These are phyloP conservation scores for Drosophila subquinaria DNA, from an alignment of 2,888 invertebrate genomes.

Conservation along the genomic window DNA sequence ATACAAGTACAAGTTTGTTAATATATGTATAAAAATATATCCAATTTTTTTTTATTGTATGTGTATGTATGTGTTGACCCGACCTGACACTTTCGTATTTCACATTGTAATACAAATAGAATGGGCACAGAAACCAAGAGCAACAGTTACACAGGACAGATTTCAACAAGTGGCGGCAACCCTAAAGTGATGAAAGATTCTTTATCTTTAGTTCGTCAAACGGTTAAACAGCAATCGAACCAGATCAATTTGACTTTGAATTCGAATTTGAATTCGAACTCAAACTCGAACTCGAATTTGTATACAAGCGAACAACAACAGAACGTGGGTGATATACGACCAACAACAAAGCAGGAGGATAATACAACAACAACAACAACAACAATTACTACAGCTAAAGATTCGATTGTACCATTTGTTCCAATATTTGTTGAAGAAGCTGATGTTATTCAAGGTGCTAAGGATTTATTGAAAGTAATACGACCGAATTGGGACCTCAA, in stretches of 20 bases:
- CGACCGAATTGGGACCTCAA: constrained; percentile 90
- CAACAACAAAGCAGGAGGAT: constrained; percentile 41
- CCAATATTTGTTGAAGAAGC: constrained; percentile 89
- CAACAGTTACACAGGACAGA: constrained; percentile 82
- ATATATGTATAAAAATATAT: too few species aligned
- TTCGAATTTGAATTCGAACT: constrained; percentile 38
- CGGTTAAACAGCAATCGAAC: constrained; percentile 62
- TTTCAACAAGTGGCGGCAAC: constrained; percentile 77
- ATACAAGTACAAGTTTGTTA: too few species aligned
- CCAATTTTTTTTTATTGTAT: constrained; percentile 24
- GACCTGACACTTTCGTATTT: constrained; percentile 78
- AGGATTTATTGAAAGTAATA: constrained; percentile 89
- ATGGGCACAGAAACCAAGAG: constrained; percentile 84
- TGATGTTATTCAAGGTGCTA: constrained; percentile 89
- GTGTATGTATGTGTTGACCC: constrained; percentile 68
- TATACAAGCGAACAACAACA: constrained; percentile 28
- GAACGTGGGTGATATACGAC: constrained; percentile 47
- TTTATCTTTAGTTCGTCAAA: constrained; percentile 78
- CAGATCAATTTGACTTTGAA: constrained; percentile 47
- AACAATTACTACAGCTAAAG: constrained; percentile 36
- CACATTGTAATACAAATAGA: constrained; percentile 75
- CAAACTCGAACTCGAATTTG: constrained; percentile 11
- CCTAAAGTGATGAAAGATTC: constrained; percentile 80
- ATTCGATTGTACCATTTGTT: constrained; percentile 83
- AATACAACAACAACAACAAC: constrained; percentile 21